Conservation (phyloP, 2,888 invertebrate species). For the Scaptomyza cyrtandrae region DNA sequence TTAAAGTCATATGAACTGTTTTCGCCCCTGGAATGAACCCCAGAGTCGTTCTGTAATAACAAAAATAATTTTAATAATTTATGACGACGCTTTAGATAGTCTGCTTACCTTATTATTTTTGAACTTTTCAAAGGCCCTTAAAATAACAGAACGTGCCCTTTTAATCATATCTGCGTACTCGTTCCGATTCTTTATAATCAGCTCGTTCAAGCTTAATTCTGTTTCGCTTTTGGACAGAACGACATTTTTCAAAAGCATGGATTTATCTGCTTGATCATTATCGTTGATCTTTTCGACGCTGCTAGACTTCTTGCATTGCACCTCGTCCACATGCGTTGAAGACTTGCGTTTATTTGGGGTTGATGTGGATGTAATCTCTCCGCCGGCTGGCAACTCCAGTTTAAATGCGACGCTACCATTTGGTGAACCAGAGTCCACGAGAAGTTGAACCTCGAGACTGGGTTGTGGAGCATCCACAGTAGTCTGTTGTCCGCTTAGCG, state of each 20-base stretch:
- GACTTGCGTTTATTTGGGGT: conserved; percentile 72
- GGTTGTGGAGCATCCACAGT: neutral
- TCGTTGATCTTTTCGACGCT: conserved; percentile 43
- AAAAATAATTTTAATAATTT: neutral
- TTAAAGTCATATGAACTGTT: conserved; percentile 78
- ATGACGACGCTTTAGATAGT: neutral
- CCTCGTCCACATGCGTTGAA: conserved; percentile 57
- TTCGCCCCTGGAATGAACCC: conserved; percentile 81
- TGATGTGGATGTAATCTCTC: conserved; percentile 32
- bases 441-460: neutral
- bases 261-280: conserved; percentile 15
- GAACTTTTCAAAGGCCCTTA: conserved; percentile 76
- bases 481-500: neutral
- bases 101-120: conserved; percentile 57
- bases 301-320: conserved; percentile 62
- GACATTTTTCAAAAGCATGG: conserved; percentile 1
- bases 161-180: conserved; percentile 69
- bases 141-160: conserved; percentile 74
- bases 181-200: conserved; percentile 57
- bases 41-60: conserved; percentile 80
- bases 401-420: conserved; percentile 3
- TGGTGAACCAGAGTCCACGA: conserved; percentile 3
- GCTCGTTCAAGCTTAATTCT: conserved; percentile 20
- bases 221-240: conserved; percentile 32
- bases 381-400: conserved; percentile 1